A percentile compares a stretch with the other conserved stretches of the same genome.
Conservation (phyloP, 2,888 invertebrate genomes). For the Acrobasis suavella region DNA sequence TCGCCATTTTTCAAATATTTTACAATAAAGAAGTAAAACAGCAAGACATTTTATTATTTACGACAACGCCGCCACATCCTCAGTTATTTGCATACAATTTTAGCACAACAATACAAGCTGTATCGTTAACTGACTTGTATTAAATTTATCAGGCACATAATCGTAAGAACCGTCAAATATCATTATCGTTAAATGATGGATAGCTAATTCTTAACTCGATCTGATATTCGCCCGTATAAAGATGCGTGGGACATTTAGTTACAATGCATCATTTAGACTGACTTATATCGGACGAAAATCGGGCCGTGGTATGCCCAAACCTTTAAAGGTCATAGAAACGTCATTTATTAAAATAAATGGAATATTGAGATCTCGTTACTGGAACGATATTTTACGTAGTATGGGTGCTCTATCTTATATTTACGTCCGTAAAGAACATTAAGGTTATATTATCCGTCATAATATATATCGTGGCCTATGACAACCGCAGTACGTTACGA, state of each 20-base stretch:
- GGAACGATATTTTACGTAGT: conserved; percentile 16
- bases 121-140: conserved; percentile 42
- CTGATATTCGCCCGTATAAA: conserved; percentile 68
- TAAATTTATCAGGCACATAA: conserved; percentile 62
- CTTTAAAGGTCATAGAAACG: conserved; percentile 43
- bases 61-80: conserved; percentile 23
- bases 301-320: conserved; percentile 36
- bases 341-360: conserved; percentile 34
- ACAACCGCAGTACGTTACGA: background rate
- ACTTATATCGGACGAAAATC: conserved; percentile 41
- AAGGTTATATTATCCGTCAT: background rate
- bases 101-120: conserved; percentile 29
- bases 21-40: conserved; percentile 13
- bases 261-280: conserved; percentile 74
- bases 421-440: conserved; percentile 1
- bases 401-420: conserved; percentile 1
- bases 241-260: conserved; percentile 73
- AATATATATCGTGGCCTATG: background rate
- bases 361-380: conserved; percentile 20
- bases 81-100: conserved; percentile 27
- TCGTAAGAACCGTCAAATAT: conserved; percentile 74
- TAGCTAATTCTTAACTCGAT: conserved; percentile 69
- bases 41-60: conserved; percentile 13
- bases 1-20: background rate
- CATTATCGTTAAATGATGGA: conserved; percentile 78